Percentiles rank a stretch among this genome's conserved stretches.
Evolutionary conservation across 2,113 vertebrate genomes (phyloP).

Genomic region (Gorsachius goisagi): DNA sequence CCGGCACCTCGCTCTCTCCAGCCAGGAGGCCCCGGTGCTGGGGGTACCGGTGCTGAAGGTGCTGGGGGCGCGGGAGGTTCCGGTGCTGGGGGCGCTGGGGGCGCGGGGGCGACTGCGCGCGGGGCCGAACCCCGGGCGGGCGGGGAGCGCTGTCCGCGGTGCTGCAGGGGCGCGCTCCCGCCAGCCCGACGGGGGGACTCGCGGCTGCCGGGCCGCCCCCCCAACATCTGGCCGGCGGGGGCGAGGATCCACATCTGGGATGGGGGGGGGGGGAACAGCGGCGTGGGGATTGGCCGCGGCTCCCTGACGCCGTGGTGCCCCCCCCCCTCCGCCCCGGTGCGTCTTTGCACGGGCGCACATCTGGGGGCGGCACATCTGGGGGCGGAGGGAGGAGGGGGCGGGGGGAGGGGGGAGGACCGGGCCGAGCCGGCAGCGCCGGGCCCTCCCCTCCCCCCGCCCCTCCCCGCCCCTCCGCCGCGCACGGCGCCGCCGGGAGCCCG

Average conservation of each 20-base stretch:
- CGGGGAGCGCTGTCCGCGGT: neutral
- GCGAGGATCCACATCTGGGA: neutral
- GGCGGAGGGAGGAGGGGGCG: neutral
- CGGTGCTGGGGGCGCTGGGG: too few species aligned
- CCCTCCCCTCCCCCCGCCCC: neutral
- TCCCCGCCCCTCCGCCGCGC: neutral
- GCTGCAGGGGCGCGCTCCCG: neutral
- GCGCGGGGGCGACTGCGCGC: too few species aligned
- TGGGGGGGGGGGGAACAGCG: neutral
- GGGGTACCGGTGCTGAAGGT: too few species aligned
- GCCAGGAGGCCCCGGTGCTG: neutral
- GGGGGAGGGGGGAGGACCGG: neutral
- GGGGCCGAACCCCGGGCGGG: neutral
- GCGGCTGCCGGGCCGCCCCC: neutral
- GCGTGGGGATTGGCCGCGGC: slow-evolving; percentile 56
- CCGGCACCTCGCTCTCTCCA: too few species aligned
- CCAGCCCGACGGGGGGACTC: too few species aligned
- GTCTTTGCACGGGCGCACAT: too few species aligned
- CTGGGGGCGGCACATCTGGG: slow-evolving; percentile 49
- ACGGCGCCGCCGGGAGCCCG: neutral
- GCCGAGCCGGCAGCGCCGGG: slow-evolving; percentile 29
- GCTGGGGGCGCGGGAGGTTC: too few species aligned
- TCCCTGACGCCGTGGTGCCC: slow-evolving; percentile 59
- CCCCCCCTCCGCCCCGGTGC: too few species aligned
- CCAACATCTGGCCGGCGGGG: neutral